These are phyloP conservation scores for Uropsilus gracilis DNA, from an alignment of 2,113 vertebrate species.

Conservation along the genomic window DNA sequence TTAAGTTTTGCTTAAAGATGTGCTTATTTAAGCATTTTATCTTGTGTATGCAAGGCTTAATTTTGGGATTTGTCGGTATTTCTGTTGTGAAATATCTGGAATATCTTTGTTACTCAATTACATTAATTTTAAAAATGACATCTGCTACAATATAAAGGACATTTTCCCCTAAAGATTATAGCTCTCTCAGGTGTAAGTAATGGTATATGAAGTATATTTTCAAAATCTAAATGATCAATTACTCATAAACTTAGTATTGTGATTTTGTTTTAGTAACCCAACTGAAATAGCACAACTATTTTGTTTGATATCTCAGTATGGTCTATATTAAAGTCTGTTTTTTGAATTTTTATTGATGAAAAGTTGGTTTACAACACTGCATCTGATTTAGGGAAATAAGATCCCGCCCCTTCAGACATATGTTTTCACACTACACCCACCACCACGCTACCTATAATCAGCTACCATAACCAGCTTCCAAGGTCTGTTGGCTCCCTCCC, in stretches of 20 bases:
- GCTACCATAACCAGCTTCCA: too few relatives aligned
- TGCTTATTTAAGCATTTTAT: neutral
- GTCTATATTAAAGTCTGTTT: neutral
- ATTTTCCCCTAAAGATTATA: neutral
- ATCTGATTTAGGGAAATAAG: too few relatives aligned
- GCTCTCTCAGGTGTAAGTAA: neutral
- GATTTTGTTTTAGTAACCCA: neutral
- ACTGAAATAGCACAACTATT: neutral
- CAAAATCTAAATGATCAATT: neutral
- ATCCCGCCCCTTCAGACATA: too few relatives aligned
- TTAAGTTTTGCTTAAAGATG: constrained; percentile 6
- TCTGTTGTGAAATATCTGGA: neutral
- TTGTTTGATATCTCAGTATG: neutral
- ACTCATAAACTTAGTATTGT: neutral
- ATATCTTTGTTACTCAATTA: neutral
- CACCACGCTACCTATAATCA: too few relatives aligned
- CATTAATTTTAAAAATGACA: neutral
- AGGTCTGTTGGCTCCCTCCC: too few relatives aligned
- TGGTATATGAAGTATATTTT: neutral
- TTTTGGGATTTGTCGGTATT: neutral
- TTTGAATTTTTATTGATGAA: too few relatives aligned
- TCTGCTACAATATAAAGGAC: neutral
- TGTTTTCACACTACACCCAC: too few relatives aligned
- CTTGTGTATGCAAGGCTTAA: neutral
- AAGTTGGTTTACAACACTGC: too few relatives aligned